Evolutionary conservation across 2,113 vertebrate species (phyloP), one percentile per base, ranked within the genome.

Genomic region (Chrysemys picta): DNA sequence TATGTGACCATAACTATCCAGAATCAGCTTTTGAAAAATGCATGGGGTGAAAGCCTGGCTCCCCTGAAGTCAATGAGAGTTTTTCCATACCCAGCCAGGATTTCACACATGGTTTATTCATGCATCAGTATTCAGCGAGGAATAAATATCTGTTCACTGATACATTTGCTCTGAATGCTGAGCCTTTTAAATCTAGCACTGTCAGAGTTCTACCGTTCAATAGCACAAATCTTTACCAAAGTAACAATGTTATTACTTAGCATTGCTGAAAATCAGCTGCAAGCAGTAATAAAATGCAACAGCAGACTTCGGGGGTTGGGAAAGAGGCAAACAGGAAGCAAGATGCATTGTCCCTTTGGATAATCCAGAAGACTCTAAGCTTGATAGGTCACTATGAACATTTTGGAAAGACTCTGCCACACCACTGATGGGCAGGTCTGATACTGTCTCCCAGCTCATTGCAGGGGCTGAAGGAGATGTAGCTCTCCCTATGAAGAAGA

Each of bases 161-260:
- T 4, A 16, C 22, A 31, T 87, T 62, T 92, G 72, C 69, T 91
- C 50, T 65, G 53, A 80, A 92, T 5, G 14, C 17, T 53, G 0
- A 17, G 25, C 11, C 2, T 91, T 95, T 93, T 75, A 88, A 94
- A 94, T 82, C 72, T 95, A 86, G 72, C n/a, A 80, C 27, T 76
- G 10, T 49, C 88, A 93, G 87, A 75, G 57, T 95, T 96, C 92
- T 89, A 95, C 93, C 62, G 0, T 42, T 12, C 45, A 45, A 45
- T 10, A 45, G 38, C 42, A 14, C 42, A 85, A 88, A 65, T 27
- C 25, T 49, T 82, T 81, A 78, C 62, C 85, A 84, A 75, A 83
- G 80, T 84, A 80, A 62, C 65, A 45, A 80, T 3, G 11, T 27
- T 29, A 4, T 10, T 45, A 65, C 17, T n/a, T 65, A 62, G 13